phyloP scores from a whole-genome alignment of 2,888 invertebrate genomes.

The Coecobrya sp. region DNA sequence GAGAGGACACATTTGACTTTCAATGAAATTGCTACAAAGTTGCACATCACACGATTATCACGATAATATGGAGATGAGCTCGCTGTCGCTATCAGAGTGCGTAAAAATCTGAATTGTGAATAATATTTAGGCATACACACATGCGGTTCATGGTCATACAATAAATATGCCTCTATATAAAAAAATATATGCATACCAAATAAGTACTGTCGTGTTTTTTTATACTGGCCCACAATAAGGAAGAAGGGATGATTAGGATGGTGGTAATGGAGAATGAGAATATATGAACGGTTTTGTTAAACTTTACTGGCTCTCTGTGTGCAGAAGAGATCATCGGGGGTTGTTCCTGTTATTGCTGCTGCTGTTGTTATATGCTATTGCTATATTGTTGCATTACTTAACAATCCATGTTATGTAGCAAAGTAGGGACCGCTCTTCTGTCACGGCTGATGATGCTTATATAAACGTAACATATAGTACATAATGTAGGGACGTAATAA shows the following conservation, averaged over 20 bases:
- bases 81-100: conserved; percentile 41
- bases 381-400: conserved; percentile 62
- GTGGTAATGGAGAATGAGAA: conserved; percentile 26
- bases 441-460: conserved; percentile 61
- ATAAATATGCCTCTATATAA: neutral
- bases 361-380: neutral
- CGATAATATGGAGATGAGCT: conserved; percentile 56
- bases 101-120: conserved; percentile 42
- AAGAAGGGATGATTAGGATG: conserved; percentile 61
- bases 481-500: neutral
- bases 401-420: conserved; percentile 48
- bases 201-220: conserved; percentile 25
- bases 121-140: conserved; percentile 18
- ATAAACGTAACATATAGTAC: neutral
- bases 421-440: conserved; percentile 60
- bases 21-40: neutral
- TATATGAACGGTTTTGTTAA: conserved; percentile 58
- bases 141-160: conserved; percentile 35
- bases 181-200: neutral
- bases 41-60: conserved; percentile 27
- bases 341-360: conserved; percentile 60
- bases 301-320: conserved; percentile 45
- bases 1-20: conserved; percentile 18
- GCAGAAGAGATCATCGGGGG: conserved; percentile 71
- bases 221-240: conserved; percentile 15